A percentile compares a stretch with the other conserved stretches of the same genome.
Evolutionary conservation across 2,113 vertebrate species (phyloP).

Genomic region (Sorex araneus): DNA sequence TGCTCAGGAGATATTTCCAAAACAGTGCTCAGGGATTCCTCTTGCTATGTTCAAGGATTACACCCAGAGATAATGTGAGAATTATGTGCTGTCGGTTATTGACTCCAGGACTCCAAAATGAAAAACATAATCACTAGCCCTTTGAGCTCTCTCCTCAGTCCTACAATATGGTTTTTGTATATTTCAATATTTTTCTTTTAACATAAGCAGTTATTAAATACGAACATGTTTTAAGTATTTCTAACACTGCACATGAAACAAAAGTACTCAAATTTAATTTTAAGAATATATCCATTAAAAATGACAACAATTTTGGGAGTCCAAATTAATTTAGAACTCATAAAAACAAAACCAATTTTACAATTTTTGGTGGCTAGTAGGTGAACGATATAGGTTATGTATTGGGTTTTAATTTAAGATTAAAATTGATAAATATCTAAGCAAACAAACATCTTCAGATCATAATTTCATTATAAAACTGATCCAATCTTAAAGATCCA

Average conservation of each 20-base stretch:
- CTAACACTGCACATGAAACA: background rate
- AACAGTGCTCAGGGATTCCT: no score
- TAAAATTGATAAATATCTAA: constrained; percentile 47
- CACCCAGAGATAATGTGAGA: no score
- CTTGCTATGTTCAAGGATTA: no score
- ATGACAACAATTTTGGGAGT: constrained; percentile 22
- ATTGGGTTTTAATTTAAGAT: constrained; percentile 26
- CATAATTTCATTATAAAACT: constrained; percentile 26
- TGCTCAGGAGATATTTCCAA: no score
- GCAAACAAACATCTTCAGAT: constrained; percentile 21
- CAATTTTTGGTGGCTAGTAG: background rate
- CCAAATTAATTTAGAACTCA: constrained; percentile 32
- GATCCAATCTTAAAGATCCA: background rate
- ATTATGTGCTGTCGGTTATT: no score
- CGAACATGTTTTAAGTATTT: constrained; percentile 10
- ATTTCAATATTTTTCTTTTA: constrained; percentile 42
- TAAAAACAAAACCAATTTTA: constrained; percentile 33
- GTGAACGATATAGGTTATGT: background rate
- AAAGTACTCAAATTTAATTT: constrained; percentile 2
- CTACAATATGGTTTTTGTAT: constrained; percentile 20
- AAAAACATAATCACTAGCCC: no score
- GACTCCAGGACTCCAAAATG: no score
- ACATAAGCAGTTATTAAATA: constrained; percentile 2
- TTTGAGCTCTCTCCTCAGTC: background rate
- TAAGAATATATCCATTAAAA: constrained; percentile 26